These are phyloP conservation scores for Macrobrachium nipponense DNA, from an alignment of 1,140 invertebrate species.

Conservation along the genomic window DNA sequence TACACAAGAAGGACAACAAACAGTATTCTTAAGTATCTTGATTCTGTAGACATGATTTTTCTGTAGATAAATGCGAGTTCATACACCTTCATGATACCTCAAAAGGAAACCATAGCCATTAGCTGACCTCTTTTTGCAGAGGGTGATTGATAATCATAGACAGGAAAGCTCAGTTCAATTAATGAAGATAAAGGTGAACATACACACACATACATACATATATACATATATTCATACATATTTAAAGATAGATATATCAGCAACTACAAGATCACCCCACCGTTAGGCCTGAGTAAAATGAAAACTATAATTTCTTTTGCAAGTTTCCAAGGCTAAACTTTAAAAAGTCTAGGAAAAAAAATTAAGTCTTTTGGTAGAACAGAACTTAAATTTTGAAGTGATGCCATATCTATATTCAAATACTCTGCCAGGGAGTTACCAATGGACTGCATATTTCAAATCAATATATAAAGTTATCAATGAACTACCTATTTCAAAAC, in stretches of 20 bases:
- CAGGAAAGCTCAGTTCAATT: neutral
- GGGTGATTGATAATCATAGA: neutral
- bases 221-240: neutral
- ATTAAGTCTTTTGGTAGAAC: no score
- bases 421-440: no score
- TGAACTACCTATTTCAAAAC: no score
- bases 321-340: no score
- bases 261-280: no score
- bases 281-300: no score
- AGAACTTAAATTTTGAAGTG: no score
- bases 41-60: neutral
- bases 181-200: neutral
- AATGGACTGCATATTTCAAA: no score
- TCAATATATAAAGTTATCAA: no score
- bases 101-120: slow-evolving; percentile 15
- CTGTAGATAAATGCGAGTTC: slow-evolving; percentile 21
- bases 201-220: neutral
- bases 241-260: neutral
- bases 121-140: neutral
- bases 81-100: slow-evolving; percentile 39
- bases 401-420: no score
- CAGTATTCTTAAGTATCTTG: slow-evolving; percentile 30
- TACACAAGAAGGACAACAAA: neutral
- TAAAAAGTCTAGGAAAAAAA: no score
- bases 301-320: no score